phyloP scores from a whole-genome alignment of 2,113 vertebrate genomes.

The Bubo scandiacus region DNA sequence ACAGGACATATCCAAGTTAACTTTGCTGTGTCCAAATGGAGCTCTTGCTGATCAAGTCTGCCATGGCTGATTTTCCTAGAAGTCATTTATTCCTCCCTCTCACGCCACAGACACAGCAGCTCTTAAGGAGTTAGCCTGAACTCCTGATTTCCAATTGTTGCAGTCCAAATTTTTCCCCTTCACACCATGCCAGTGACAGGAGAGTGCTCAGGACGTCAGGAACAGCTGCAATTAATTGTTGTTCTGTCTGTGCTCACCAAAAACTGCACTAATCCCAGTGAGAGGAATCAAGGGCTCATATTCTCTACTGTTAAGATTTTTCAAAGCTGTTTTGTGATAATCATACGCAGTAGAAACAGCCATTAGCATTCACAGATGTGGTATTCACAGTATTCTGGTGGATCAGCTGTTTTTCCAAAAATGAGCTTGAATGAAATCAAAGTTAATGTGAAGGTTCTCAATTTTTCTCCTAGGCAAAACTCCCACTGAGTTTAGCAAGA shows the following conservation, averaged over 20 bases:
- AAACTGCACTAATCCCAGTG: not conserved
- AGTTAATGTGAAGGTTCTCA: not conserved
- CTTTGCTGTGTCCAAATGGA: rapidly evolving
- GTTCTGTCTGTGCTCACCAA: not conserved
- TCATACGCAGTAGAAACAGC: not conserved
- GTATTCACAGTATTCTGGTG: not conserved
- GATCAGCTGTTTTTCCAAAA: slow-evolving; percentile 13
- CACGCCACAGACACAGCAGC: not conserved
- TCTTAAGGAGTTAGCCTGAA: not conserved
- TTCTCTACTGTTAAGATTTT: not conserved
- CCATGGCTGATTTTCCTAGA: not conserved
- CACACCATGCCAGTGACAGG: rapidly evolving
- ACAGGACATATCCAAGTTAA: not conserved
- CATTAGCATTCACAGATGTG: not conserved
- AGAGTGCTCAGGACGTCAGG: not conserved
- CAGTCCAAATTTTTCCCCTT: not conserved
- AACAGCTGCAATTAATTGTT: not conserved
- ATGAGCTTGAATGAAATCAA: slow-evolving; percentile 15
- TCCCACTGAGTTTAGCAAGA: not conserved
- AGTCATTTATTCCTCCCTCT: not conserved
- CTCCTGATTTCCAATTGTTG: rapidly evolving
- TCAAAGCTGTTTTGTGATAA: not conserved
- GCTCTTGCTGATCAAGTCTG: too few species aligned
- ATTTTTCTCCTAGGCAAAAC: not conserved
- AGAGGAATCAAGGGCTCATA: not conserved